phyloP scores from a whole-genome alignment of 2,888 invertebrate species.

The Antheraea yamamai region DNA sequence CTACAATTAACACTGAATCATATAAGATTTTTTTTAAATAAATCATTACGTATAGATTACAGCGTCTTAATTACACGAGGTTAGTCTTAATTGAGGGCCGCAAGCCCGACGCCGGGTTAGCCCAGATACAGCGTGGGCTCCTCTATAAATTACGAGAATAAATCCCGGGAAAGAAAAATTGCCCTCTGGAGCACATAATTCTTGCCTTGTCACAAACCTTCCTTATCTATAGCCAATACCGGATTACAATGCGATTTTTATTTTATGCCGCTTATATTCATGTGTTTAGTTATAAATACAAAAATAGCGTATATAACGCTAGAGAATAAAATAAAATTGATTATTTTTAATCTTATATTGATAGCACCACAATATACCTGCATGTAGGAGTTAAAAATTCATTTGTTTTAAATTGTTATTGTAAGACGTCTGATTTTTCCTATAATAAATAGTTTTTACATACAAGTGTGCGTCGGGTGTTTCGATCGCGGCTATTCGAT shows the following conservation, averaged over 20 bases:
- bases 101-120: slow-evolving; percentile 69
- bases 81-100: slow-evolving; percentile 72
- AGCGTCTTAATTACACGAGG: slow-evolving; percentile 61
- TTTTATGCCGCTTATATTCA: slow-evolving; percentile 70
- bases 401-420: not conserved
- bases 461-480: no score
- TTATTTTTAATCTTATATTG: not conserved
- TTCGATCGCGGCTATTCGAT: no score
- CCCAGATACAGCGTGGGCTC: slow-evolving; percentile 80
- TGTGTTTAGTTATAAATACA: slow-evolving; percentile 23
- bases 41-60: slow-evolving; percentile 24
- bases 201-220: slow-evolving; percentile 82
- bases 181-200: slow-evolving; percentile 83
- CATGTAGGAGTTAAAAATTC: not conserved
- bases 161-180: slow-evolving; percentile 82
- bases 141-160: slow-evolving; percentile 82
- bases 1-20: not conserved
- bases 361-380: not conserved
- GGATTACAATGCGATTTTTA: slow-evolving; percentile 83
- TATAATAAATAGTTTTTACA: no score
- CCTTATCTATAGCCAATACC: slow-evolving; percentile 82
- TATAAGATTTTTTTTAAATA: slow-evolving; percentile 17
- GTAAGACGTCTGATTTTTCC: no score
- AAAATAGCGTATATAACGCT: not conserved
- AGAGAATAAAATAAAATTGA: not conserved